These are phyloP conservation scores for Lathamus discolor DNA, from an alignment of 2,113 vertebrate species.

Conservation along the genomic window DNA sequence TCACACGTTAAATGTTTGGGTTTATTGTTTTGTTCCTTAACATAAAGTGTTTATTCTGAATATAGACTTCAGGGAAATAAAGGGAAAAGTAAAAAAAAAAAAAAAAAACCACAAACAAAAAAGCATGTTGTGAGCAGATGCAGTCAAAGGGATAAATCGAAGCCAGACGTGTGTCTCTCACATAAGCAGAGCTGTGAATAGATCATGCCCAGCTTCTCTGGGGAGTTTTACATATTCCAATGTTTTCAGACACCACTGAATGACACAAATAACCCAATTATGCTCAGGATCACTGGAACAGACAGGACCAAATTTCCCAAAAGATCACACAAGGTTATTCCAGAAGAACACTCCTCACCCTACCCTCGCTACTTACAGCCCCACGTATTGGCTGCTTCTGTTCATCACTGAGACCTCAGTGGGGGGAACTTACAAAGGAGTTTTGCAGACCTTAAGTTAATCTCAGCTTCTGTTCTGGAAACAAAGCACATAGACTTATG, in stretches of 20 bases:
- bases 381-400: neutral
- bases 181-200: neutral
- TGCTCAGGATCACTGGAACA: neutral
- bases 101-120: neutral
- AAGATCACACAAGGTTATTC: neutral
- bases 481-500: neutral
- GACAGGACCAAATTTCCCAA: neutral
- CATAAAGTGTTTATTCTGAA: constrained; percentile 42
- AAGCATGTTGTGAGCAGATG: neutral
- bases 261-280: neutral
- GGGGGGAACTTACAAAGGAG: neutral
- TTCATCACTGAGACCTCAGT: neutral
- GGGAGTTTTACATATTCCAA: neutral
- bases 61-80: constrained; percentile 24
- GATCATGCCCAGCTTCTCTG: neutral
- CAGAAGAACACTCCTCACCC: neutral
- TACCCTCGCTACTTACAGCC: neutral
- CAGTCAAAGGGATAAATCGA: neutral
- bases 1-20: neutral
- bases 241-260: neutral
- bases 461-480: neutral
- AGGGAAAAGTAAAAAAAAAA: neutral
- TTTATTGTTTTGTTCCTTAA: neutral
- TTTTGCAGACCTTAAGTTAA: neutral
- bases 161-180: neutral